Evolutionary conservation across 2,797 vertebrate species (phyloP).

Genomic region (Tokudaia tokunoshimensis): DNA sequence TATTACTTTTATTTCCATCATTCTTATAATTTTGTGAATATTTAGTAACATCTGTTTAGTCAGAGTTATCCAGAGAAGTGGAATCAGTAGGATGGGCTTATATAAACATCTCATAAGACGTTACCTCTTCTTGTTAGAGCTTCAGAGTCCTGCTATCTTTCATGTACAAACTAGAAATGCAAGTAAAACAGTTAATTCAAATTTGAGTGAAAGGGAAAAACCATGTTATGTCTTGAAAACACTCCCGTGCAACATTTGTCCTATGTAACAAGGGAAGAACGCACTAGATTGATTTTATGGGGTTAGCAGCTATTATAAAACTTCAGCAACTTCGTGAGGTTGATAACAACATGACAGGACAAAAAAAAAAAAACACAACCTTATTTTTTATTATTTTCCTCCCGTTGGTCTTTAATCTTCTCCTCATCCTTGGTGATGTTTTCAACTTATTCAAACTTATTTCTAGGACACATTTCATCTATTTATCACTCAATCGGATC

Average conservation of each 20-base stretch:
- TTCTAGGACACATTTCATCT: not conserved
- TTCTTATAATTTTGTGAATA: not conserved
- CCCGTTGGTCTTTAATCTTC: not conserved
- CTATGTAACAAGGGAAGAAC: not conserved
- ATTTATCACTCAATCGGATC: not conserved
- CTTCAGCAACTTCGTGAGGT: not conserved
- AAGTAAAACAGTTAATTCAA: not conserved
- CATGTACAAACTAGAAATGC: not conserved
- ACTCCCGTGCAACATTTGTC: not conserved
- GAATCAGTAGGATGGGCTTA: too few species aligned
- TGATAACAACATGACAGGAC: not conserved
- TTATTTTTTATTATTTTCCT: not conserved
- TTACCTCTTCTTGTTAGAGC: not conserved
- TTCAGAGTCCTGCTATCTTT: not conserved
- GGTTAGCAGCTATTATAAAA: not conserved
- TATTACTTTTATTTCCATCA: conserved; percentile 7
- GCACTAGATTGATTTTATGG: not conserved
- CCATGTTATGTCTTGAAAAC: not conserved
- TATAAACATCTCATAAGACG: not conserved
- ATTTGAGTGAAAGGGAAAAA: not conserved
- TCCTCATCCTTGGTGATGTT: not conserved
- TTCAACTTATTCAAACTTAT: not conserved
- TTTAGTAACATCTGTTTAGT: not conserved
- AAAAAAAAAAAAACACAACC: conserved; percentile 52
- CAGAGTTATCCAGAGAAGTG: not conserved